A percentile compares a stretch with the other conserved stretches of the same genome.
Conservation (phyloP, 35 echinoderm and acorn worm genomes). For the Apostichopus japonicus region DNA sequence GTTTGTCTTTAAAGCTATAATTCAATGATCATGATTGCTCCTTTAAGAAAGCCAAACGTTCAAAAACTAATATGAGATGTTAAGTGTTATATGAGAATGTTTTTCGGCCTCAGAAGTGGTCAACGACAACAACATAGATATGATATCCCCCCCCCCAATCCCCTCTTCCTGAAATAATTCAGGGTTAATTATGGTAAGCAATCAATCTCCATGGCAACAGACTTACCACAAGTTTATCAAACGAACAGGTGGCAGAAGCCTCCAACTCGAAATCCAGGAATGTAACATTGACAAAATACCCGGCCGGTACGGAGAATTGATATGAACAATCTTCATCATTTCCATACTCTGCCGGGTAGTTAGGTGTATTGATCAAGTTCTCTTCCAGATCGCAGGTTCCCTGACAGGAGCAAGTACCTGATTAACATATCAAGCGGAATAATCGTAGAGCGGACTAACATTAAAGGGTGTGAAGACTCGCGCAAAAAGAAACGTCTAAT, state of each 20-base stretch:
- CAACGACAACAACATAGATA: no score
- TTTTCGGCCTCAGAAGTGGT: no score
- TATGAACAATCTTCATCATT: slow-evolving; percentile 6
- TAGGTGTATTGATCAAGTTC: background rate
- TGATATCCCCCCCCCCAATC: no score
- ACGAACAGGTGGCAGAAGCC: background rate
- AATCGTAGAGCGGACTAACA: background rate
- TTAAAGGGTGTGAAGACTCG: no score
- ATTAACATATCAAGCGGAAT: background rate
- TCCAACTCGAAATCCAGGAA: slow-evolving; percentile 26
- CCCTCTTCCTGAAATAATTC: no score
- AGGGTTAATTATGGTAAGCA: no score
- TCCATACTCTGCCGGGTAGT: background rate
- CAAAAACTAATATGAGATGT: no score
- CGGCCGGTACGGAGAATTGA: slow-evolving; percentile 22
- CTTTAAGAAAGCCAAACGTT: no score
- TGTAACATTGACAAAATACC: slow-evolving; percentile 29
- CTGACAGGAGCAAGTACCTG: slow-evolving; percentile 21
- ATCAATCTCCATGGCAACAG: background rate
- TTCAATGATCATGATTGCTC: no score
- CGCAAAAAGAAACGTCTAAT: no score
- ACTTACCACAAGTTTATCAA: slow-evolving; percentile 25
- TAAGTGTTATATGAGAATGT: no score
- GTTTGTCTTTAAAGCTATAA: no score
- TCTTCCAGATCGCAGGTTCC: slow-evolving; percentile 5